Evolutionary conservation across 2,888 invertebrate species (phyloP), one percentile per base, ranked within the genome.

Genomic region (Gandaritis pyraliata): DNA sequence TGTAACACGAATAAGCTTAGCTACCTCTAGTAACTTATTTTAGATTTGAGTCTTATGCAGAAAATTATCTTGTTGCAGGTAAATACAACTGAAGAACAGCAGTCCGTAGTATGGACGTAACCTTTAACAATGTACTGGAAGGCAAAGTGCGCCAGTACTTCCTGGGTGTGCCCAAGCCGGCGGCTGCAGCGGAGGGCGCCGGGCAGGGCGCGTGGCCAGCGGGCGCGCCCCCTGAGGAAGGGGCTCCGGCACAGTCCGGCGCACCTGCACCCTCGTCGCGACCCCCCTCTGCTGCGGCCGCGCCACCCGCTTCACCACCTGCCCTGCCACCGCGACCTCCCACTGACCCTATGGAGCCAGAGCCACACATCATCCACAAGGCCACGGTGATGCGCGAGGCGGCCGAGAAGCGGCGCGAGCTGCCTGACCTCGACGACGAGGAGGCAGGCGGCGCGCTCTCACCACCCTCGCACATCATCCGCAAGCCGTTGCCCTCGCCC

Each of bases 51-150:
- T 54, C 12, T 46, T 18, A 54, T 12, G 33, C 13, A 30, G 2
- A 11, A 16, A 41, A 36, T 36, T 56, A 6, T 39, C 18, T 73
- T 75, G 71, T 83, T 85, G 56, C 82, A 90, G 89, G 81, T 78
- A 74, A 55, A 58, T 47, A 54, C 39, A 71, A 74, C 70, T 79
- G 72, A 73, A 79, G 73, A 76, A 78, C 74, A 76, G 81, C 81
- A 76, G 69, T 71, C 74, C 82, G 90, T 93, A 95, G 93, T 93
- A 96, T 96, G 96, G 96, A 96, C 93, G 94, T 94, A 88, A 94
- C 94, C 90, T 86, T 90, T 92, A 95, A 95, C 90, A 96, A 96
- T 94, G 95, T 96, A 91, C 93, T 96, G 94, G 95, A 96, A 94
- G 96, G 95, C 90, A 95, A 59, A 59, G 64, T 95, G 85, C 95